phyloP scores from a whole-genome alignment of 2,888 invertebrate species.

The Urechis unicinctus region DNA sequence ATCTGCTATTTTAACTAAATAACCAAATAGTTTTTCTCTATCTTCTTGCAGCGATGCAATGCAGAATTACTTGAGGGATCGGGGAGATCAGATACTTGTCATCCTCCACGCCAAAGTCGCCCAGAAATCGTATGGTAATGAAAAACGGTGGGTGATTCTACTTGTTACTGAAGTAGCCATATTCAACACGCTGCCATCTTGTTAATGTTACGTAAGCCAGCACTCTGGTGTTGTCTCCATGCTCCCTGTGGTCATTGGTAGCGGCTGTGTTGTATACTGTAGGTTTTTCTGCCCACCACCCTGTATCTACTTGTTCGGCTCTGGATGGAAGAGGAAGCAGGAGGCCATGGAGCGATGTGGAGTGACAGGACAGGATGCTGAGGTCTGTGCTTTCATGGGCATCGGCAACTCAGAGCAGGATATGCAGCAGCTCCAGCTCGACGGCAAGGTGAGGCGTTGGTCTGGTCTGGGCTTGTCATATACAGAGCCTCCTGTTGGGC shows the following conservation, averaged over 20 bases:
- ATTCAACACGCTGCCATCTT: background rate
- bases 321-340: conserved; percentile 93
- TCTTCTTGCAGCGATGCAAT: conserved; percentile 73
- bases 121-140: conserved; percentile 99
- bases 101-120: conserved; percentile 99
- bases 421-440: conserved; percentile 96
- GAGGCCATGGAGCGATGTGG: conserved; percentile 70
- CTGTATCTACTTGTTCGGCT: conserved; percentile 96
- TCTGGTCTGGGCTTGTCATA: too few species aligned
- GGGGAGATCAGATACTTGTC: conserved; percentile 62
- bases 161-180: too few species aligned
- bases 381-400: conserved; percentile 98
- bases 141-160: conserved; percentile 69
- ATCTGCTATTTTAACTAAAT: too few species aligned
- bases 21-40: too few species aligned
- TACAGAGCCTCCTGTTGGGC: too few species aligned
- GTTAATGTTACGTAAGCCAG: background rate
- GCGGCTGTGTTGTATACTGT: background rate
- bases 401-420: conserved; percentile 94
- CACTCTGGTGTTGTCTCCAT: background rate
- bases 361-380: conserved; percentile 38
- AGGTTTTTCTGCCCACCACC: conserved; percentile 98
- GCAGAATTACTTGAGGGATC: conserved; percentile 90
- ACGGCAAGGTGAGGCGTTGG: conserved; percentile 67
- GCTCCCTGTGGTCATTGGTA: background rate